phyloP scores from a whole-genome alignment of 2,113 vertebrate species.

The Columba janthina region DNA sequence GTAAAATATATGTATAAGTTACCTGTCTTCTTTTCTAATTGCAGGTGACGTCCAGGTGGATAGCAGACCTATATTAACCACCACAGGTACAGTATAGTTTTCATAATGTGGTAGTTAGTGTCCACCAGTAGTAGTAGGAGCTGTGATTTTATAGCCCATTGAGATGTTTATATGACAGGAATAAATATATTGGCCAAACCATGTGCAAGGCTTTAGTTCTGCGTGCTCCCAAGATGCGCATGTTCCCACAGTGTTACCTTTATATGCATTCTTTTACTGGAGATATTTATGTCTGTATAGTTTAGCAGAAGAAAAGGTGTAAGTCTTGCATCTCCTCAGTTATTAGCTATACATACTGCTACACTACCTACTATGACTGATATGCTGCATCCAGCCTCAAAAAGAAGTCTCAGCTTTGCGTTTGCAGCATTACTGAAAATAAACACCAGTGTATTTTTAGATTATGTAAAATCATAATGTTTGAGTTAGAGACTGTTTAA shows the following conservation, averaged over 20 bases:
- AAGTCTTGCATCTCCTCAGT: background rate
- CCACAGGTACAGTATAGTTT: constrained; percentile 29
- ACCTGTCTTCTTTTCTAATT: background rate
- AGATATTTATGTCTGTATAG: background rate
- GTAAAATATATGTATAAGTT: background rate
- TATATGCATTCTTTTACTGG: background rate
- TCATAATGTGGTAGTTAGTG: background rate
- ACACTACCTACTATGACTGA: background rate
- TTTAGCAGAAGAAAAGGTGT: background rate
- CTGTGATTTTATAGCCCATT: background rate
- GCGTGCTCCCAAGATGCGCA: background rate
- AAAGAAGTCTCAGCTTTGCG: background rate
- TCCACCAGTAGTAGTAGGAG: background rate
- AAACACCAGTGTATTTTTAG: background rate
- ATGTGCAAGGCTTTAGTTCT: background rate
- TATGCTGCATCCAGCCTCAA: background rate
- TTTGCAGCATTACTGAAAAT: background rate
- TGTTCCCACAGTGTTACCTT: background rate
- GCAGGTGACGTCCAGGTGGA: constrained; percentile 48
- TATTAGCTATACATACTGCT: background rate
- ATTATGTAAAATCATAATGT: background rate
- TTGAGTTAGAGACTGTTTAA: background rate
- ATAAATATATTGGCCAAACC: background rate
- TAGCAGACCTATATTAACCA: background rate
- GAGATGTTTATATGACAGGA: background rate